Conservation (phyloP, 2,797 vertebrate genomes). For the Caiman crocodilus region DNA sequence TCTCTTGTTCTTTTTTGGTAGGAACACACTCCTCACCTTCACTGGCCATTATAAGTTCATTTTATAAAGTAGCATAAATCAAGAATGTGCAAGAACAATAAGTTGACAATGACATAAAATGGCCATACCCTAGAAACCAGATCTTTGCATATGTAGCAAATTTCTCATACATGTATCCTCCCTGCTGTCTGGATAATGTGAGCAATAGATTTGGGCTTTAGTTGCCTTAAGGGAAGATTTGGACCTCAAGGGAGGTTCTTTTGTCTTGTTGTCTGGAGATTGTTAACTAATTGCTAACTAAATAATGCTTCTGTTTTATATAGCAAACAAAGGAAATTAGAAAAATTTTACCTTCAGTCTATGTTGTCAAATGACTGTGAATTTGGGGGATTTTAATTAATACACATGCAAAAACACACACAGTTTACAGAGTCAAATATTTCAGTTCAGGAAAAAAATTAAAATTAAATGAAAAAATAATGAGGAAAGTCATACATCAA, state of each 20-base stretch:
- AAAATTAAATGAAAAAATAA: not conserved
- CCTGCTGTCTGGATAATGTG: not conserved
- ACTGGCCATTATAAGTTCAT: not conserved
- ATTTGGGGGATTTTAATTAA: not conserved
- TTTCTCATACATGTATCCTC: conserved; percentile 8
- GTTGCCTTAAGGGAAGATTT: not conserved
- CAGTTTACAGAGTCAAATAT: not conserved
- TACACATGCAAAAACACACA: fast-evolving
- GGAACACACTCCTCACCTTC: not conserved
- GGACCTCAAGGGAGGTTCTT: not conserved
- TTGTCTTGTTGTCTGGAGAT: not conserved
- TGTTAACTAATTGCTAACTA: conserved; percentile 12
- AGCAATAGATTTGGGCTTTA: not conserved
- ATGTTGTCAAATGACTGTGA: not conserved
- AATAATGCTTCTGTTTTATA: not conserved
- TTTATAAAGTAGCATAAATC: not conserved
- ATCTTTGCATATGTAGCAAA: not conserved
- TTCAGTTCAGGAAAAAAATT: not conserved
- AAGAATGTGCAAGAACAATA: not conserved
- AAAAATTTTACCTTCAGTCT: not conserved
- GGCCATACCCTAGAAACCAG: not conserved
- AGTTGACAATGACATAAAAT: not conserved
- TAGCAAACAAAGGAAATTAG: not conserved
- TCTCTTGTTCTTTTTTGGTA: fast-evolving
- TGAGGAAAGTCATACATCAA: not conserved